A percentile compares a stretch with the other conserved stretches of the same genome.
These are phyloP conservation scores for Rhodophaea formosa DNA, from an alignment of 2,888 invertebrate species.

Conservation along the genomic window DNA sequence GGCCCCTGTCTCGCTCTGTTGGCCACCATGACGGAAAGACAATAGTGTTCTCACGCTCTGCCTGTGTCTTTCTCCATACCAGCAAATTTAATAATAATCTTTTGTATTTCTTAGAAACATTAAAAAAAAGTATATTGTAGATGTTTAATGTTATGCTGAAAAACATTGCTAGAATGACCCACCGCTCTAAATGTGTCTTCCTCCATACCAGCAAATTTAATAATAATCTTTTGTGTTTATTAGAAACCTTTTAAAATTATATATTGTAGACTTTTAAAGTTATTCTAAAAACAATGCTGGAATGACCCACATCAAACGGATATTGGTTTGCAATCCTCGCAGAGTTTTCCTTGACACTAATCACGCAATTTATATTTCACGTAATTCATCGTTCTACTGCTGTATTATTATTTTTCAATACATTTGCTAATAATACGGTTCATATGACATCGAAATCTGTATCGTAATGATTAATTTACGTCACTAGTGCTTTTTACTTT, in stretches of 20 bases:
- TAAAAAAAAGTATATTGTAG: no score
- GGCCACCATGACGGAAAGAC: slow-evolving; percentile 60
- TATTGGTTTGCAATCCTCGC: slow-evolving; percentile 22
- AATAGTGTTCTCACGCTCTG: slow-evolving; percentile 54
- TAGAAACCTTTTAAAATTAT: neutral
- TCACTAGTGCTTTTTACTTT: no score
- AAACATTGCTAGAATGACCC: no score
- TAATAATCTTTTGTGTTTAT: slow-evolving; percentile 12
- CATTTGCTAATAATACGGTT: no score
- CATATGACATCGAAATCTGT: no score
- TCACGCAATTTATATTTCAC: slow-evolving; percentile 4
- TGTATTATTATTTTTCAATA: neutral
- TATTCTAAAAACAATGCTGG: no score
- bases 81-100: neutral
- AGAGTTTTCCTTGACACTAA: slow-evolving; percentile 15
- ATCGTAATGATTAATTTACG: no score
- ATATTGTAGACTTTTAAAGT: no score
- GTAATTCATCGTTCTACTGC: neutral
- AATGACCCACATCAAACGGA: slow-evolving; percentile 12
- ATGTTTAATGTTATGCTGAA: no score
- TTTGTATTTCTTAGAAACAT: slow-evolving; percentile 14
- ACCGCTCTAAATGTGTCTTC: slow-evolving; percentile 50
- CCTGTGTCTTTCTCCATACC: slow-evolving; percentile 48
- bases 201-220: slow-evolving; percentile 32
- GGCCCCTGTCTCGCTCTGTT: slow-evolving; percentile 59